Conservation (phyloP, 2,888 invertebrate species). For the Drosophila pseudotakahashii region DNA sequence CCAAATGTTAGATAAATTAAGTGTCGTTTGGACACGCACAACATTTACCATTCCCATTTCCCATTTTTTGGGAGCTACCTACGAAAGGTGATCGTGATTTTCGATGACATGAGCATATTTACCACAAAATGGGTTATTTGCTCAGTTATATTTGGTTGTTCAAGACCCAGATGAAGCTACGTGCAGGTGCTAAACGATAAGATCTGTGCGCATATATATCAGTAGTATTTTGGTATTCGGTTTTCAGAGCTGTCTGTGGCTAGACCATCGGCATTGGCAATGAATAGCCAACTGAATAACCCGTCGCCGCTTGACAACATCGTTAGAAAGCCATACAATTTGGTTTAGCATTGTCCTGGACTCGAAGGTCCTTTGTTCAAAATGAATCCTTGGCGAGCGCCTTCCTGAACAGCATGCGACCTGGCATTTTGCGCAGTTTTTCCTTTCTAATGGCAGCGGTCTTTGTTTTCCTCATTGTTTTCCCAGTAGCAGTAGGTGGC, state of each 20-base stretch:
- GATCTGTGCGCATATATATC: constrained; percentile 23
- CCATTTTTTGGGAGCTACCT: constrained; percentile 23
- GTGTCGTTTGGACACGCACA: constrained; percentile 73
- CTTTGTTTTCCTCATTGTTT: constrained; percentile 50
- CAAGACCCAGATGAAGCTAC: constrained; percentile 6
- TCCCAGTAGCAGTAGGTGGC: constrained; percentile 72
- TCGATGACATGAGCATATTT: constrained; percentile 69
- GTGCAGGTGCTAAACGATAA: constrained; percentile 51
- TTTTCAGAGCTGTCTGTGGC: constrained; percentile 7
- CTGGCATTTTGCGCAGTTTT: constrained; percentile 51
- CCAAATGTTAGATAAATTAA: constrained; percentile 58
- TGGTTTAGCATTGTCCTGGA: constrained; percentile 60
- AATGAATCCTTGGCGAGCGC: constrained; percentile 51
- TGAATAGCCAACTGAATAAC: constrained; percentile 2
- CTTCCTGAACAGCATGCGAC: constrained; percentile 43
- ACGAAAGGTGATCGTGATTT: constrained; percentile 64
- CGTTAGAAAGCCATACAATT: constrained; percentile 68
- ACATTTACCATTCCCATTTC: constrained; percentile 19
- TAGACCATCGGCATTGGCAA: constrained; percentile 4
- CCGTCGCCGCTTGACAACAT: constrained; percentile 48
- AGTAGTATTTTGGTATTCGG: not conserved
- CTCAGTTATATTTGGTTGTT: constrained; percentile 32
- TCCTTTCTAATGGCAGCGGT: constrained; percentile 40
- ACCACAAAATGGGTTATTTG: constrained; percentile 59
- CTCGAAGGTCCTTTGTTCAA: constrained; percentile 32